Evolutionary conservation across 2,888 invertebrate species (phyloP).

Genomic region (Dysmachus trigonus): DNA sequence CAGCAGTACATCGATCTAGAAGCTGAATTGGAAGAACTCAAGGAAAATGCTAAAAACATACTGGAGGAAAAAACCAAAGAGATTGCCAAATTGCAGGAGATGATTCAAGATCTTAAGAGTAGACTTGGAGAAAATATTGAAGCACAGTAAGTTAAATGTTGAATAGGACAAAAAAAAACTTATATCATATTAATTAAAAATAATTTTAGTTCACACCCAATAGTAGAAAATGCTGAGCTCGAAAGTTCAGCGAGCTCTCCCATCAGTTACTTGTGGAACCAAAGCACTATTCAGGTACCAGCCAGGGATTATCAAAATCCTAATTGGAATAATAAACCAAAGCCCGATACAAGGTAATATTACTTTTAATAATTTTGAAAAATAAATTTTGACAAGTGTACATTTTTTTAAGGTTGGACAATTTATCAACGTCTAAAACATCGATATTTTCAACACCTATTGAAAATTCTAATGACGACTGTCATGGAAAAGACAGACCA

Average conservation of each 20-base stretch:
- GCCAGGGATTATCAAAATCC: constrained; percentile 59
- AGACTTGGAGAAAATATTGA: constrained; percentile 61
- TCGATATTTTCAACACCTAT: constrained; percentile 61
- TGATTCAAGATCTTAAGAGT: constrained; percentile 64
- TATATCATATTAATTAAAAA: background rate
- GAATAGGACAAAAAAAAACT: background rate
- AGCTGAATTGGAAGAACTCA: constrained; percentile 72
- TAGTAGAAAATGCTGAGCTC: constrained; percentile 49
- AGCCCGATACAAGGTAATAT: constrained; percentile 55
- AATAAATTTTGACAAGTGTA: constrained; percentile 50
- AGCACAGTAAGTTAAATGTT: constrained; percentile 50
- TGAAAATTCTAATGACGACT: background rate
- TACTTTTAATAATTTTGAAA: background rate
- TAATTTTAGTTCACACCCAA: background rate
- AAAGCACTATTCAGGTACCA: constrained; percentile 64
- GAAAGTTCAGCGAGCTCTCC: constrained; percentile 64
- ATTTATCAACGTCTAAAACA: constrained; percentile 61
- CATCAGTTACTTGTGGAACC: constrained; percentile 65
- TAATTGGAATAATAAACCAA: constrained; percentile 52
- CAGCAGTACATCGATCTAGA: constrained; percentile 77
- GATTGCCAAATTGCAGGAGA: constrained; percentile 67
- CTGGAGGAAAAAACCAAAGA: constrained; percentile 69
- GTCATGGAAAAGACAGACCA: background rate
- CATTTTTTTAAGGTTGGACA: constrained; percentile 46
- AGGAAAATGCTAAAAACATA: constrained; percentile 66